Base-by-base conservation (phyloP, 2,797 vertebrate genomes). In the Uromys caudimaculatus region DNA sequence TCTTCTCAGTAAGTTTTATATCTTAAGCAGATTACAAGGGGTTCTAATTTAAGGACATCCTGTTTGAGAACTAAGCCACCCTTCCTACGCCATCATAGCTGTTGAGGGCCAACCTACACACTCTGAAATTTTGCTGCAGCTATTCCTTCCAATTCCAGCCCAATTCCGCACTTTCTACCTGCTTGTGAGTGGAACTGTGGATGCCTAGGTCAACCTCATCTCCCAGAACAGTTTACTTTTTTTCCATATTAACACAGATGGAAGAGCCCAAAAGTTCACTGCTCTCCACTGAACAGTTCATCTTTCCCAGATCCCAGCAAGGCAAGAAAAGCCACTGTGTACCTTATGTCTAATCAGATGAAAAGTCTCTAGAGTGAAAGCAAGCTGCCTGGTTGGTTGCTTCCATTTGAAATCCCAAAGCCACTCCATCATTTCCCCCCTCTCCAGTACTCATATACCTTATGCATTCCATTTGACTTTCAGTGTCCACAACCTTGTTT, bases 381-480 rank as follows among this genome's bases (percentile, higher is more conserved):
- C 32, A 95, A 93, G 62, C 52, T 6, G 12, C 64, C 14, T 5
- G 50, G 86, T 8, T 56, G 89, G 75, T 35, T 76, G 35, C 56
- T 95, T 94, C 90, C 69, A 95, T 54, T 84, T 54, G 86, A 96
- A 95, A 96, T 95, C 94, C 89, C 79, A 84, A 83, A 78, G 69
- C 71, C 52, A 89, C 89, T 94, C 82, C 90, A 76, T 95, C 83
- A 93, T 93, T 93, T 89, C 41, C 89, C 44, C 88, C 79, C 19
- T 71, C 89, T 95, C 95, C 71, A 96, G 71, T 60, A 85, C 52
- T 95, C 82, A 92, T 86, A 79, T 16, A 96, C 47, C 87, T 97
- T 95, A 95, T 44, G 69, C 35, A 91, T 76, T 93, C 79, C 83
- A 90, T 52, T 91, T 76, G 62, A 64, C 76, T 95, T 71, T 50